Base-by-base conservation (phyloP, 1,140 invertebrate genomes). In the Dendroctonus valens region DNA sequence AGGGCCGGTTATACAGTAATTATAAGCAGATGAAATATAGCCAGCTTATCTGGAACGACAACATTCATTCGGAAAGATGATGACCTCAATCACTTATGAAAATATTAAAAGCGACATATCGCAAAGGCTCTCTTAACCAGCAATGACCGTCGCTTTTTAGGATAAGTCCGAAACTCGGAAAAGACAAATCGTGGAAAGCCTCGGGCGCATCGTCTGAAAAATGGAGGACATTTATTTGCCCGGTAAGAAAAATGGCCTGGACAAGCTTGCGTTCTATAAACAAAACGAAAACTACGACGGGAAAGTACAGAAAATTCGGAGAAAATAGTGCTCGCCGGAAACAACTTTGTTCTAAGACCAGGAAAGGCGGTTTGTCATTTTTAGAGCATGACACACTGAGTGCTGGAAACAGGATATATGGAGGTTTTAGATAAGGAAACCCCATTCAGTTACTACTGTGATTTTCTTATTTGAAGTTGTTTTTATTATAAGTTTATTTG, bases 241-340 rank as follows among this genome's bases (percentile, higher is more conserved):
- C 46, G 8, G 46, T 6, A 65, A 59, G 55, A 65, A 65, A 65
- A 65, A 59, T 58, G 63, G 63, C 63, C 54, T 52, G 63, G 63
- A 65, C 63, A 65, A 65, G 63, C 63, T 57, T 55, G 63, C 53
- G 63, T 65, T 65, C 55, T 57, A 65, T 65, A 65, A 65, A 65
- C 62, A 65, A 65, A 65, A 65, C 62, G 62, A 58, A 65, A 58
- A 65, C 41, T 50, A 50, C 44, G 37, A 42, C 41, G 39, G 38
- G 6, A 50, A 65, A 65, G 44, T 57, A 54, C 52, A 41, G 51
- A 55, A 48, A 41, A 61, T 63, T 63, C 50, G 41, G 40, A 63
- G 60, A 63, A 63, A 63, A 63, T 63, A 54, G 60, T 63, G 62
- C 46, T 65, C 15, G 41, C 53, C 53, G 48, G 63, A 59, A 65